Conservation (phyloP, 2,888 invertebrate species). For the Cerastis leucographa region DNA sequence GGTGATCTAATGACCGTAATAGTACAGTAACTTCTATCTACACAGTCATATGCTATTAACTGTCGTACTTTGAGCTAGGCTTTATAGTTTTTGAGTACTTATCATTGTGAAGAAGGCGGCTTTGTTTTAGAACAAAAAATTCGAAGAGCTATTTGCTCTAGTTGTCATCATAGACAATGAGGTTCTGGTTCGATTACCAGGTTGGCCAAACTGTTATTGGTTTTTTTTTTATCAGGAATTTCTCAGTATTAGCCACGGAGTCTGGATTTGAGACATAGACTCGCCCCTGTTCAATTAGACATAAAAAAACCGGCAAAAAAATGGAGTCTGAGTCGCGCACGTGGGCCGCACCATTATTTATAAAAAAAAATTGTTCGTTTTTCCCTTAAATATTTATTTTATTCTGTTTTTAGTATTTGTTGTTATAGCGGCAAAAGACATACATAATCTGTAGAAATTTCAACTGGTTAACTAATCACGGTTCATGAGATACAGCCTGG, state of each 20-base stretch:
- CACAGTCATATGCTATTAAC: conserved; percentile 15
- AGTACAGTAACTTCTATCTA: conserved; percentile 6
- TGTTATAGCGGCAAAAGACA: too few species aligned
- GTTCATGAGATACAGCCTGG: too few species aligned
- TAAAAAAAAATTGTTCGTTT: too few species aligned
- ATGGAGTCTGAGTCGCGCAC: too few species aligned
- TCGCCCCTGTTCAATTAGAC: neutral
- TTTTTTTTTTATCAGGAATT: neutral
- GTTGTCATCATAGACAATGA: neutral
- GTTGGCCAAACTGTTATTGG: neutral
- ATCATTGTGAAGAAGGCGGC: neutral
- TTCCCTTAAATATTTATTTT: too few species aligned
- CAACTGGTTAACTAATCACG: too few species aligned
- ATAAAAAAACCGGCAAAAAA: too few species aligned
- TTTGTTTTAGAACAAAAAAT: neutral
- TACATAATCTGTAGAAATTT: too few species aligned
- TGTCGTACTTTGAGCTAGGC: neutral
- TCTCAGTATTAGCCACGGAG: neutral
- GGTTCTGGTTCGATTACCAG: neutral
- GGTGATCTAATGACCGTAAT: conserved; percentile 65
- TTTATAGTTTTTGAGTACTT: neutral
- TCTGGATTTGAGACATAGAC: neutral
- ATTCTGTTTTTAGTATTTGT: too few species aligned
- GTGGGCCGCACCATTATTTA: too few species aligned
- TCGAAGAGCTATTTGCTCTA: neutral